A percentile compares a stretch with the other conserved stretches of the same genome.
Conservation (phyloP, 2,888 invertebrate species). For the Autographa gamma region DNA sequence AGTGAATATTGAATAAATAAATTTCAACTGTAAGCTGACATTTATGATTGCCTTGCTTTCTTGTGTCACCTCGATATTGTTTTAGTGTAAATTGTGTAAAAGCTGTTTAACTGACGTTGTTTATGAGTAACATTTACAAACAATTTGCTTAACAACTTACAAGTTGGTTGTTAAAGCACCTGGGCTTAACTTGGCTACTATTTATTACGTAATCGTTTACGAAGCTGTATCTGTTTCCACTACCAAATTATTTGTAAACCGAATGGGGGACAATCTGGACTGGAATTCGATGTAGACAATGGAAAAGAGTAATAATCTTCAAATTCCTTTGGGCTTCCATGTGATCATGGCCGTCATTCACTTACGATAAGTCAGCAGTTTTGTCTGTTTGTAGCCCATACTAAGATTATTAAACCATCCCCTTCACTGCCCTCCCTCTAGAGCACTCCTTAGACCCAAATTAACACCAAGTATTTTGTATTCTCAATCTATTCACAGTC, state of each 20-base stretch:
- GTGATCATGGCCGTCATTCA: too few relatives aligned
- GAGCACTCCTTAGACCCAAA: background rate
- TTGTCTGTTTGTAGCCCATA: too few relatives aligned
- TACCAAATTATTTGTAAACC: too few relatives aligned
- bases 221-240: background rate
- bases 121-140: conserved; percentile 4
- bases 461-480: background rate
- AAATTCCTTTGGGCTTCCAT: too few relatives aligned
- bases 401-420: too few relatives aligned
- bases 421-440: too few relatives aligned
- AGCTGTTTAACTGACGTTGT: background rate
- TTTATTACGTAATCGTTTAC: background rate
- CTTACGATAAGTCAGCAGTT: too few relatives aligned
- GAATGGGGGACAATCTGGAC: too few relatives aligned
- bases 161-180: conserved; percentile 1
- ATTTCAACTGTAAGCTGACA: background rate
- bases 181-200: background rate
- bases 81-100: conserved; percentile 4
- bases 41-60: background rate
- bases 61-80: background rate
- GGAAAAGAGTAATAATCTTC: too few relatives aligned
- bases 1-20: background rate
- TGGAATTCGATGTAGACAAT: too few relatives aligned
- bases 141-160: conserved; percentile 1
- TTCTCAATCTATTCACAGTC: background rate